phyloP scores from a whole-genome alignment of 2,888 invertebrate genomes.

The Monoplex corrugatus region DNA sequence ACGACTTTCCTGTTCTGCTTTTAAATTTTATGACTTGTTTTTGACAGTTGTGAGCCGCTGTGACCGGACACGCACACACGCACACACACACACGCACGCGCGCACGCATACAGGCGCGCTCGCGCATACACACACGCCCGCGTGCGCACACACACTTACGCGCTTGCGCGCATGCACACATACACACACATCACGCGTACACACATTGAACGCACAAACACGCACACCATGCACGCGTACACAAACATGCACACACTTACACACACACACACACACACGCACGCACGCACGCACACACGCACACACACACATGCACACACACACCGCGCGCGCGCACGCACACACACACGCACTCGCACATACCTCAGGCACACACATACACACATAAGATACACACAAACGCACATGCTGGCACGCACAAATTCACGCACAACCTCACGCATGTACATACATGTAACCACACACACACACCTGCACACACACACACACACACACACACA shows the following conservation, averaged over 20 bases:
- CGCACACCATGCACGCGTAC: not conserved
- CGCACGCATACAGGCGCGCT: no score
- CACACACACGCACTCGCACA: constrained; percentile 21
- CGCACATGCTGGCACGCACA: not conserved
- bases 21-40: no score
- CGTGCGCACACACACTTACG: not conserved
- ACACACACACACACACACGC: constrained; percentile 30
- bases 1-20: no score
- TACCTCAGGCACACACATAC: no score
- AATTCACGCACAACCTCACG: not conserved
- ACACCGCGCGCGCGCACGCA: constrained; percentile 5
- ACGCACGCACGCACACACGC: not conserved
- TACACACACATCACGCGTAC: no score
- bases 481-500: constrained; percentile 25
- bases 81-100: constrained; percentile 20
- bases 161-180: constrained; percentile 5
- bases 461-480: not conserved
- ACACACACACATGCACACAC: not conserved
- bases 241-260: not conserved
- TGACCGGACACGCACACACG: constrained; percentile 22
- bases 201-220: no score
- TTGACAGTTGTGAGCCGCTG: no score
- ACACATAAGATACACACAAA: no score
- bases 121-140: not conserved
- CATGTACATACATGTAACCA: not conserved